These are phyloP conservation scores for Zaprionus inermis DNA, from an alignment of 1,140 invertebrate species.

Conservation along the genomic window DNA sequence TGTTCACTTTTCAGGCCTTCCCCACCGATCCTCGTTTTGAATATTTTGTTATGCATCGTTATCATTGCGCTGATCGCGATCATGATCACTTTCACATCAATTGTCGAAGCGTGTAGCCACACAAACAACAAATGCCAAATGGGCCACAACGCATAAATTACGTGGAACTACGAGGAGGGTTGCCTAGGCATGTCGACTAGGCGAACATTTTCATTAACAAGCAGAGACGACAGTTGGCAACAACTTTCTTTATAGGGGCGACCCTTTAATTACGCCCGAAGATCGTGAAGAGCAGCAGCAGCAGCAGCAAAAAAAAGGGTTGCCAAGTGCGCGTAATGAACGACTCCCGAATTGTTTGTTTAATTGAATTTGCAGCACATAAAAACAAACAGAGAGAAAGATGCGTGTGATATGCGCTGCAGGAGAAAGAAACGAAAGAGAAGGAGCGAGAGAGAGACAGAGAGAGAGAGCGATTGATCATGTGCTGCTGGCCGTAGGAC, in stretches of 20 bases:
- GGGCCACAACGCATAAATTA: slow-evolving; percentile 73
- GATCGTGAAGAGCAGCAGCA: slow-evolving; percentile 28
- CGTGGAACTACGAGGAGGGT: slow-evolving; percentile 4
- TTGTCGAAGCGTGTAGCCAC: slow-evolving; percentile 5
- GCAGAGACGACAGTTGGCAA: slow-evolving; percentile 26
- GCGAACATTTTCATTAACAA: slow-evolving; percentile 72
- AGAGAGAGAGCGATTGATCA: slow-evolving; percentile 55
- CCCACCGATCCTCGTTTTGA: slow-evolving; percentile 1
- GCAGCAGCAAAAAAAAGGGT: slow-evolving; percentile 36
- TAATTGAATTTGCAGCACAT: slow-evolving; percentile 74
- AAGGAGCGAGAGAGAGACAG: neutral
- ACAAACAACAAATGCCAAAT: slow-evolving; percentile 58
- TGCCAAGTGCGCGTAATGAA: slow-evolving; percentile 20
- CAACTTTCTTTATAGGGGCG: slow-evolving; percentile 60
- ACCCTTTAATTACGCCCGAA: neutral
- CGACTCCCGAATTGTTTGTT: slow-evolving; percentile 44
- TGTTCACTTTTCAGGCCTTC: slow-evolving; percentile 19
- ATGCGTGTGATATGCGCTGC: slow-evolving; percentile 46
- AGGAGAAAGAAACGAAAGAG: neutral
- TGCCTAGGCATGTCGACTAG: slow-evolving; percentile 31
- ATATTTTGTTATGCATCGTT: slow-evolving; percentile 29
- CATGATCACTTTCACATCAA: slow-evolving; percentile 29
- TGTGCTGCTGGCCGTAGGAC: slow-evolving; percentile 31
- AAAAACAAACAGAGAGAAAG: slow-evolving; percentile 53
- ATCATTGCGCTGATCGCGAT: slow-evolving; percentile 21